Percentiles rank a stretch among this genome's conserved stretches.
These are phyloP conservation scores for Apis laboriosa DNA, from an alignment of 1,140 invertebrate species.

Conservation along the genomic window DNA sequence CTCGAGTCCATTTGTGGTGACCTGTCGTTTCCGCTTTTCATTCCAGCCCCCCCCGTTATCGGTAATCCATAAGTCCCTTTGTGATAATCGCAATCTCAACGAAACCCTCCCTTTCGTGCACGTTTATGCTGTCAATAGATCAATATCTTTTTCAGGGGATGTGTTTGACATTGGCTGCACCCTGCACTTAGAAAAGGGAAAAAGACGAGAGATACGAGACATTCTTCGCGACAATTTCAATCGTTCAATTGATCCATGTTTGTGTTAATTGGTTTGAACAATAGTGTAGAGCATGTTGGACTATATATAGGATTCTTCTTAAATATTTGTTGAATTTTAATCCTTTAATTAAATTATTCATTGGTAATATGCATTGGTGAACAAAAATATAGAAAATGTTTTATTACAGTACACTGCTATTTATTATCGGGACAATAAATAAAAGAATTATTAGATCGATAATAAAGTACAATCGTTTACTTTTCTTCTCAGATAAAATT, in stretches of 20 bases:
- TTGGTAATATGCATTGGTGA: no score
- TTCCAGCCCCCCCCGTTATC: conserved; percentile 32
- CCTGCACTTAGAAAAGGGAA: neutral
- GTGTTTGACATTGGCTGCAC: conserved; percentile 30
- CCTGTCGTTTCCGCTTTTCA: conserved; percentile 46
- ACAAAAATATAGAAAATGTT: no score
- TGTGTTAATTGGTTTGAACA: no score
- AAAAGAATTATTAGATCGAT: no score
- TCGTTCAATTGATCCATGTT: neutral
- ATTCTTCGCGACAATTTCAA: neutral
- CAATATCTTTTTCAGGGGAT: conserved; percentile 36
- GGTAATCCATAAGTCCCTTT: conserved; percentile 54
- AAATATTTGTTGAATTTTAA: no score
- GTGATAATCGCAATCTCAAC: conserved; percentile 51
- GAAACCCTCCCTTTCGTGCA: conserved; percentile 20
- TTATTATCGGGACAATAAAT: no score
- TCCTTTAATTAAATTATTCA: no score
- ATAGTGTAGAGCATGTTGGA: no score
- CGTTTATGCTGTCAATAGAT: conserved; percentile 43
- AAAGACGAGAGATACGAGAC: neutral
- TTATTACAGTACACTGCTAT: no score
- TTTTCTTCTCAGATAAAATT: no score
- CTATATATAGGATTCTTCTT: no score
- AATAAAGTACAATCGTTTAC: no score
- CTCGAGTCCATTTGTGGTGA: conserved; percentile 42